phyloP scores from a whole-genome alignment of 2,888 invertebrate species.

The Epsilonema sp. region DNA sequence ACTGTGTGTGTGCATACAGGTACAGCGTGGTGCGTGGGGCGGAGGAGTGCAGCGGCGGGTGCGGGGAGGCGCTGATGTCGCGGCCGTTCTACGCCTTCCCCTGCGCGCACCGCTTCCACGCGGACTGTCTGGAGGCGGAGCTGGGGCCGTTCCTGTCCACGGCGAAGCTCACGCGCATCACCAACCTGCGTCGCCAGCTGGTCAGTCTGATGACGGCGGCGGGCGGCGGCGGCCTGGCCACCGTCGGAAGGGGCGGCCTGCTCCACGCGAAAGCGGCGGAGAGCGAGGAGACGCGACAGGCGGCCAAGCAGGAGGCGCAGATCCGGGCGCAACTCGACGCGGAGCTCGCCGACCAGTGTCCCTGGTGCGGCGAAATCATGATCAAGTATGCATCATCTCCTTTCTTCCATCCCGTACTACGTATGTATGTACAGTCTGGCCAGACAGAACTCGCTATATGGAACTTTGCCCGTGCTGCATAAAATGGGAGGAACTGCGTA shows the following conservation, averaged over 20 bases:
- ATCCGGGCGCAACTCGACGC: constrained; percentile 64
- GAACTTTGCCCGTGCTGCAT: too few species aligned
- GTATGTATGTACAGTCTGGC: too few species aligned
- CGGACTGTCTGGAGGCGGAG: constrained; percentile 51
- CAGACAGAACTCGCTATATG: too few species aligned
- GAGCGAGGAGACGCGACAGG: too few species aligned
- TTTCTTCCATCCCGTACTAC: too few species aligned
- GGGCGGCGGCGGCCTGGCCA: neutral
- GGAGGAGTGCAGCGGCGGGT: constrained; percentile 63
- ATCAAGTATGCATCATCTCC: too few species aligned
- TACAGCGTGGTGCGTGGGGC: constrained; percentile 49
- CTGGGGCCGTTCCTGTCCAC: too few species aligned
- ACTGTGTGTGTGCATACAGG: too few species aligned
- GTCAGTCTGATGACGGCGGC: neutral
- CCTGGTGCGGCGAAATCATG: constrained; percentile 78
- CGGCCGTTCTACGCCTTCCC: constrained; percentile 84
- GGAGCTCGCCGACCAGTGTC: constrained; percentile 68
- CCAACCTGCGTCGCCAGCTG: neutral
- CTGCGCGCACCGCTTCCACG: constrained; percentile 81
- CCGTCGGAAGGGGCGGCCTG: neutral
- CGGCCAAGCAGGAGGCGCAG: neutral
- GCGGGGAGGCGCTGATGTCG: constrained; percentile 55
- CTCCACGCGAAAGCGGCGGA: too few species aligned
- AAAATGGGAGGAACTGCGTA: too few species aligned
- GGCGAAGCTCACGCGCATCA: too few species aligned